Percentiles rank a stretch among this genome's conserved stretches.
Evolutionary conservation across 2,113 vertebrate genomes (phyloP).

Genomic region (Sebastes fasciatus): DNA sequence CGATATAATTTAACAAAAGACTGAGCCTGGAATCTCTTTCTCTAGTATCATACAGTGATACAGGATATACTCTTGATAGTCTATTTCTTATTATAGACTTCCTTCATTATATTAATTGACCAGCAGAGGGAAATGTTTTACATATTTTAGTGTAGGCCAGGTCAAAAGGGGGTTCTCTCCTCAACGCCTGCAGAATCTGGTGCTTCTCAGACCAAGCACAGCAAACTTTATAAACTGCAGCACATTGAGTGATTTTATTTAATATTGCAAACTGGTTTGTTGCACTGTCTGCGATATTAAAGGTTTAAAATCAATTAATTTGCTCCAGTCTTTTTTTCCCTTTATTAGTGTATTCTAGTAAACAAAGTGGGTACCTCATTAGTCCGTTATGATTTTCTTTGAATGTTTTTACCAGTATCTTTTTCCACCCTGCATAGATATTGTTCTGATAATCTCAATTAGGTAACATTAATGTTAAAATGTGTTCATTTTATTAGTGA

Average conservation of each 20-base stretch:
- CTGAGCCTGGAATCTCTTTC: not conserved
- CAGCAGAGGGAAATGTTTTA: not conserved
- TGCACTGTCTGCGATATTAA: not conserved
- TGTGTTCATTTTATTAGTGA: not conserved
- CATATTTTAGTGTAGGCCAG: not conserved
- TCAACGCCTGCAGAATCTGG: not conserved
- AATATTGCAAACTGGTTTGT: not conserved
- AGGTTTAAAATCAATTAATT: too few species aligned
- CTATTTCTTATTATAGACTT: not conserved
- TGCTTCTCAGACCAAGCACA: not conserved
- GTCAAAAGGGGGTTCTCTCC: not conserved
- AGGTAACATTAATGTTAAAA: not conserved
- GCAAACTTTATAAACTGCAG: not conserved
- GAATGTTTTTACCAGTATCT: not conserved
- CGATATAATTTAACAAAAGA: not conserved
- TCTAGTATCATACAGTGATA: not conserved
- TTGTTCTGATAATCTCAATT: not conserved
- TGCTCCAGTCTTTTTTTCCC: too few species aligned
- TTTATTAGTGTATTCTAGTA: too few species aligned
- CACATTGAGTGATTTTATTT: not conserved
- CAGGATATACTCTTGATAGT: not conserved
- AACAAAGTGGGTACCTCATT: too few species aligned
- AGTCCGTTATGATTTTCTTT: too few species aligned
- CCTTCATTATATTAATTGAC: not conserved
- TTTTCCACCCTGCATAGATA: not conserved